These are phyloP conservation scores for Tribolium madens DNA, from an alignment of 1,140 invertebrate genomes.

Conservation along the genomic window DNA sequence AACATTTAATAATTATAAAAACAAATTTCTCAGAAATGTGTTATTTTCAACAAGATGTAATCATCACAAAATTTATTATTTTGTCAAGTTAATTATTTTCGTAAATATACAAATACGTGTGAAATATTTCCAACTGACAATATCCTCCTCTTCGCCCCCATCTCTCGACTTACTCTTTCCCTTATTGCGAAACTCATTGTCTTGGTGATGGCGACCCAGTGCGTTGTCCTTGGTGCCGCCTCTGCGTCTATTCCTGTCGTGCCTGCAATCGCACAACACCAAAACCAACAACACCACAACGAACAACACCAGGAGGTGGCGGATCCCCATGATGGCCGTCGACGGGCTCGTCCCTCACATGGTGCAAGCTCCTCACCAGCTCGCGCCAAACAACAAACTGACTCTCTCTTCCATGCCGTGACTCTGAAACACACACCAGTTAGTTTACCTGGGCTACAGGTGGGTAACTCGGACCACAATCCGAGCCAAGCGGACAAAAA, in stretches of 20 bases:
- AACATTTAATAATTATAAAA: background rate
- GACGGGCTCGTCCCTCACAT: slow-evolving; percentile 46
- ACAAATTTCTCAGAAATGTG: background rate
- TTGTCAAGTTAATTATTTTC: too few relatives aligned
- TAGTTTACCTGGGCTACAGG: slow-evolving; percentile 56
- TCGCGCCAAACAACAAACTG: slow-evolving; percentile 50
- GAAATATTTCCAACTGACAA: background rate
- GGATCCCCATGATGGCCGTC: slow-evolving; percentile 24
- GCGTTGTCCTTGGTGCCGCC: slow-evolving; percentile 45
- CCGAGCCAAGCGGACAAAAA: slow-evolving; percentile 30
- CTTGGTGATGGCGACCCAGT: slow-evolving; percentile 14
- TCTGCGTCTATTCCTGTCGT: slow-evolving; percentile 28
- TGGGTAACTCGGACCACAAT: slow-evolving; percentile 46
- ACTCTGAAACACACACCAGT: slow-evolving; percentile 54
- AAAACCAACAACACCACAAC: slow-evolving; percentile 49
- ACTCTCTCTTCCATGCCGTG: slow-evolving; percentile 44
- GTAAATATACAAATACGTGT: too few relatives aligned
- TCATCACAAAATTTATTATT: too few relatives aligned
- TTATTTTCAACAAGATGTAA: too few relatives aligned
- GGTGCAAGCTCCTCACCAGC: slow-evolving; percentile 43
- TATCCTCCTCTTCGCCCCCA: background rate
- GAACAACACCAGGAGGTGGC: slow-evolving; percentile 5
- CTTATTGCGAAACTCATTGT: slow-evolving; percentile 46
- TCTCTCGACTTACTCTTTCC: slow-evolving; percentile 50
- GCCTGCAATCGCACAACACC: slow-evolving; percentile 51